Evolutionary conservation across 2,113 vertebrate genomes (phyloP), one percentile per base, ranked within the genome.

Genomic region (Centropus bengalensis): DNA sequence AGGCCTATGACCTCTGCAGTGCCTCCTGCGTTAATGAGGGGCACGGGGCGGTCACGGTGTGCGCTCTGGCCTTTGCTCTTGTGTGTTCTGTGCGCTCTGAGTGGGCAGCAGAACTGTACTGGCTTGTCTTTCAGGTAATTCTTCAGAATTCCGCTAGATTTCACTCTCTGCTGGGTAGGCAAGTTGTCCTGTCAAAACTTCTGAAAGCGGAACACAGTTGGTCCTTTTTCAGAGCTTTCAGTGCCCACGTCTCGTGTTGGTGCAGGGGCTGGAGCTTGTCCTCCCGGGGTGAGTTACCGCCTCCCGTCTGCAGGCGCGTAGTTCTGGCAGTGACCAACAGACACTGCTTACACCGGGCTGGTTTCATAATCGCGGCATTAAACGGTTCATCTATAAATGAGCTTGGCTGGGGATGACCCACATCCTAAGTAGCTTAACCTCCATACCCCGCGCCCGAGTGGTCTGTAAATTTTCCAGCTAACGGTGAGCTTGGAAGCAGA

Each of bases 361-460:
- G 56, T 91, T 97, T 91, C 82, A 81, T 93, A 95, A 93, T 78
- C 90, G 64, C 79, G 69, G 76, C 28, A 91, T 91, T 96, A 93
- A 95, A 90, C 76, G 73, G 51, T 93, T 96, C 83, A 94, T 96
- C 95, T 96, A 66, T 24, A 96, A 96, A 94, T 91, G 92, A 93
- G 90, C 82, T 96, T 90, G 92, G 82, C 55, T 96, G 95, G 94
- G 91, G 95, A 93, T 96, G 95, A 97, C 94, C 95, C 82, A 88
- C 91, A 78, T 78, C 86, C 93, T 91, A 84, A 97, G 91, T 88
- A 84, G 92, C 80, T 97, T 97, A 96, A 92, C 73, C 86, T 93
- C 83, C 69, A 86, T 95, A 64, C 7, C 45, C 83, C 76, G 79
- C 62, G 23, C 64, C 49, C 82, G 36, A 91, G 82, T 78, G 75